Conservation (phyloP, 1,140 invertebrate species). For the Paramacrobiotus metropolitanus region DNA sequence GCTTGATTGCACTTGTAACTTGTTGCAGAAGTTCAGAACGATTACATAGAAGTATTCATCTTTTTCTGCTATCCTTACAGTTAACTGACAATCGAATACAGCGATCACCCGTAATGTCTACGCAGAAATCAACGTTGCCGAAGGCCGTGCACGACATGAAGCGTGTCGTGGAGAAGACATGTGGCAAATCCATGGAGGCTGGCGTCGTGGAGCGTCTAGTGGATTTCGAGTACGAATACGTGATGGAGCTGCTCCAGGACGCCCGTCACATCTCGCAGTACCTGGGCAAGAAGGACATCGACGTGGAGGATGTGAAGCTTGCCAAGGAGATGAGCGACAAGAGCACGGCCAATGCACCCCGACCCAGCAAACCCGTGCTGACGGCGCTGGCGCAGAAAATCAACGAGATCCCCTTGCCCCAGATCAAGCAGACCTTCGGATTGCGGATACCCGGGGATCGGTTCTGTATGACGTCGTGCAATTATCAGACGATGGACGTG, state of each 20-base stretch:
- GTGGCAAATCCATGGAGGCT: background rate
- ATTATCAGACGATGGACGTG: background rate
- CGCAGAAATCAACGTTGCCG: background rate
- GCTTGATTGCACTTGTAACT: too few species aligned
- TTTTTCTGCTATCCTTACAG: too few species aligned
- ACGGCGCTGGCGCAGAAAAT: background rate
- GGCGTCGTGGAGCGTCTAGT: background rate
- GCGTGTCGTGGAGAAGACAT: background rate
- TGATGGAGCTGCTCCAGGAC: background rate
- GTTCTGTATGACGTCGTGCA: background rate
- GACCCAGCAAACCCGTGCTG: background rate
- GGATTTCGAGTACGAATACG: background rate
- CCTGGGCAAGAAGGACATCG: background rate
- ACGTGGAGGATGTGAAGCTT: background rate
- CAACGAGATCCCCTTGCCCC: background rate
- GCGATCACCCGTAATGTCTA: background rate
- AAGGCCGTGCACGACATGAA: background rate
- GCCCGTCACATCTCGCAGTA: background rate
- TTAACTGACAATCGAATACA: too few species aligned
- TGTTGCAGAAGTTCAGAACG: too few species aligned
- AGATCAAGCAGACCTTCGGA: background rate
- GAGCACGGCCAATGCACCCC: background rate
- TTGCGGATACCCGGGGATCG: background rate
- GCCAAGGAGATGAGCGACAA: background rate
- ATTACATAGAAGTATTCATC: too few species aligned